These are phyloP conservation scores for Mycteria americana DNA, from an alignment of 2,797 vertebrate genomes.

Conservation along the genomic window DNA sequence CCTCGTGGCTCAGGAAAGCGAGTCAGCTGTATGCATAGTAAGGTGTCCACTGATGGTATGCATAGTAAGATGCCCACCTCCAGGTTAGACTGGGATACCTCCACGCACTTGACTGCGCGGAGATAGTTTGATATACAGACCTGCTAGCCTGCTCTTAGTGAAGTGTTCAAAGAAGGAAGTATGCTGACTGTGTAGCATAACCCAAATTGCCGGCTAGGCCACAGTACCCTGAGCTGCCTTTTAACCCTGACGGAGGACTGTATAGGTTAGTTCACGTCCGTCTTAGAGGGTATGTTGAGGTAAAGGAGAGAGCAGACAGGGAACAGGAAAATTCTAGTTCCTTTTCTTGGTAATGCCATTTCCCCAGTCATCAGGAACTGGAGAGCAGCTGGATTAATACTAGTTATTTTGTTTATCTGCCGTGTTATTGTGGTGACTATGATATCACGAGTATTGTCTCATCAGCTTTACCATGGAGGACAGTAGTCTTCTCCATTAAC, in stretches of 20 bases:
- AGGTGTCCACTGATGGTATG: not conserved
- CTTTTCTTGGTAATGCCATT: not conserved
- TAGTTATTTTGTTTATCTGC: not conserved
- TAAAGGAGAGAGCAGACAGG: not conserved
- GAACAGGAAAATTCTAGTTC: not conserved
- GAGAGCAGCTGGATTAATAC: not conserved
- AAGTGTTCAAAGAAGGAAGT: not conserved
- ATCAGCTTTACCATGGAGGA: not conserved
- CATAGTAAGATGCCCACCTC: not conserved
- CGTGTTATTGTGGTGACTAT: not conserved
- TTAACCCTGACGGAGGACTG: rapidly evolving
- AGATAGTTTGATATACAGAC: rapidly evolving
- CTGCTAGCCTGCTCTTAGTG: rapidly evolving
- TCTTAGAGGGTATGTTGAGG: not conserved
- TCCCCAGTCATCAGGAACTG: not conserved
- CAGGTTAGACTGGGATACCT: rapidly evolving
- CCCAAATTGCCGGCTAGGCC: not conserved
- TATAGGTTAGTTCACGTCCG: rapidly evolving
- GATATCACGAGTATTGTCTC: not conserved
- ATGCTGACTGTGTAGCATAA: rapidly evolving
- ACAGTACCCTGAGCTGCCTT: not conserved
- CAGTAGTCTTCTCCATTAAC: not conserved
- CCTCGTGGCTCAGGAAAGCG: rapidly evolving
- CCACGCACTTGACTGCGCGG: rapidly evolving
- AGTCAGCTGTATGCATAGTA: not conserved